These are phyloP conservation scores for Nilaparvata lugens DNA, from an alignment of 1,140 invertebrate species.

Conservation along the genomic window DNA sequence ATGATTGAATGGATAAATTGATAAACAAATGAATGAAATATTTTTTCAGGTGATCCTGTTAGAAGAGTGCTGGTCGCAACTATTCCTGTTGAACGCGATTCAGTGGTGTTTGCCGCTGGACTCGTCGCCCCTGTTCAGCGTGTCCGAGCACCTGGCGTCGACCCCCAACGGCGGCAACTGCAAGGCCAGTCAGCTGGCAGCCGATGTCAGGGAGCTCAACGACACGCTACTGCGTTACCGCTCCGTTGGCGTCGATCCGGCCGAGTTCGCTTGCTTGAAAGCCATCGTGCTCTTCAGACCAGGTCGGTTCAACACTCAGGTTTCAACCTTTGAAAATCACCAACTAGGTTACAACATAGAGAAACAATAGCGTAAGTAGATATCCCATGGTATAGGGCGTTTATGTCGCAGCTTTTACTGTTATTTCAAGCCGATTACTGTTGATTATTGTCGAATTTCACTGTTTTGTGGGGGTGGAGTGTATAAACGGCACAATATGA, in stretches of 20 bases:
- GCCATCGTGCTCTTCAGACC: slow-evolving; percentile 94
- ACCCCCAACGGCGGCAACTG: slow-evolving; percentile 29
- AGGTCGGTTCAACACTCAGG: slow-evolving; percentile 53
- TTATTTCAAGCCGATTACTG: too few relatives aligned
- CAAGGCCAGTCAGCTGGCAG: slow-evolving; percentile 45
- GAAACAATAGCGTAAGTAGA: too few relatives aligned
- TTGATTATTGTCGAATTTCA: too few relatives aligned
- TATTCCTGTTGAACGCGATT: slow-evolving; percentile 92
- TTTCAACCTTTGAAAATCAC: too few relatives aligned
- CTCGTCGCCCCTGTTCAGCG: slow-evolving; percentile 66
- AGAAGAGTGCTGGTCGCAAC: slow-evolving; percentile 93
- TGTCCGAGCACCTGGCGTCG: slow-evolving; percentile 52
- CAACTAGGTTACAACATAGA: too few relatives aligned
- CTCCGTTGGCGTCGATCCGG: slow-evolving; percentile 82
- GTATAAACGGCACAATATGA: too few relatives aligned
- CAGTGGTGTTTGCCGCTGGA: slow-evolving; percentile 95
- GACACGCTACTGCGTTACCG: slow-evolving; percentile 82
- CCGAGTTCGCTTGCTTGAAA: slow-evolving; percentile 96
- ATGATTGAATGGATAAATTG: too few relatives aligned
- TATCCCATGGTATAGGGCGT: too few relatives aligned
- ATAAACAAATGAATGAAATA: too few relatives aligned
- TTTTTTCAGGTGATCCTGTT: slow-evolving; percentile 92
- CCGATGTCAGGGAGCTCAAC: slow-evolving; percentile 67
- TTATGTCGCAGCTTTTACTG: too few relatives aligned
- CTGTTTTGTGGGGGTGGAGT: too few relatives aligned